A percentile compares a stretch with the other conserved stretches of the same genome.
phyloP scores from a whole-genome alignment of 1,140 invertebrate genomes.

The Leptopilina clavipes region DNA sequence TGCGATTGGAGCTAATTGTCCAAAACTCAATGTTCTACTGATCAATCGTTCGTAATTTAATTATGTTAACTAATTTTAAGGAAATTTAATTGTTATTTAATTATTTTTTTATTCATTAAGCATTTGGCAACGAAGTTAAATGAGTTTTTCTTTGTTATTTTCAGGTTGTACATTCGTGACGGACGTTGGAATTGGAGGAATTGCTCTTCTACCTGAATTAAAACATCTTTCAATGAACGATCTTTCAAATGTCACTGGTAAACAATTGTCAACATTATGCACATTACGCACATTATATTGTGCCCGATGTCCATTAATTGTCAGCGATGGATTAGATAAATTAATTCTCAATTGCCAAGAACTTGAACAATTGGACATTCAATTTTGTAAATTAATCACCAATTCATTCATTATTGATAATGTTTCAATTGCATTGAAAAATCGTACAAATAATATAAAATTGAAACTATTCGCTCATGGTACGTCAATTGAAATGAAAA shows the following conservation, averaged over 20 bases:
- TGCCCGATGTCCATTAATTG: neutral
- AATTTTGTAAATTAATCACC: neutral
- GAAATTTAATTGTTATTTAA: too few relatives aligned
- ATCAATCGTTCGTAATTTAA: neutral
- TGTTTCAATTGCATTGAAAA: neutral
- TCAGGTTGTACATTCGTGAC: neutral
- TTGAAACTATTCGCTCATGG: neutral
- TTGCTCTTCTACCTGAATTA: neutral
- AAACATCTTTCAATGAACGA: neutral
- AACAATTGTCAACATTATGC: neutral
- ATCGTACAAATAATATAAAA: neutral
- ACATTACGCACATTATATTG: neutral
- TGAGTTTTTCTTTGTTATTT: too few relatives aligned
- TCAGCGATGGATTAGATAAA: neutral
- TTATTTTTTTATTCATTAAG: too few relatives aligned
- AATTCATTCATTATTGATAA: neutral
- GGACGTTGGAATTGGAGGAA: conserved; percentile 1
- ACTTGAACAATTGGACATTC: conserved; percentile 14
- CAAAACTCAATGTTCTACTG: conserved; percentile 2
- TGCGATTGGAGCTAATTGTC: conserved; percentile 5
- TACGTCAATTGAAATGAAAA: neutral
- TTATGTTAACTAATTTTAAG: too few relatives aligned
- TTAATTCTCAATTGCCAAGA: conserved; percentile 4
- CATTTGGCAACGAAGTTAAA: too few relatives aligned
- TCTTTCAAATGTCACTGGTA: neutral